Conservation (phyloP, 1,140 invertebrate genomes). For the Phthorimaea operculella region DNA sequence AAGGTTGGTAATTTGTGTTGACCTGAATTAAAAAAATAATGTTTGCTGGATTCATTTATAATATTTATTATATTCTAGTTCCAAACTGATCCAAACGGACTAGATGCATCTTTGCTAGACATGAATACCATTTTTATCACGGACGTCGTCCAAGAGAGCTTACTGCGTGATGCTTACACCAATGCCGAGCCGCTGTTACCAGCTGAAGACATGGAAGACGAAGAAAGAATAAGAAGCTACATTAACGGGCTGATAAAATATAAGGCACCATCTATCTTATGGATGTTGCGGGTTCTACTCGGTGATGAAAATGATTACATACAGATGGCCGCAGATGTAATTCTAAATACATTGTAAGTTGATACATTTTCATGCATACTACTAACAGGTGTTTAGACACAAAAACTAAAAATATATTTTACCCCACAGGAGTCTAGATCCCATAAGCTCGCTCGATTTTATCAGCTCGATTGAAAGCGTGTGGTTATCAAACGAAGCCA, state of each 20-base stretch:
- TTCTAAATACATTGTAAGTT: conserved; percentile 14
- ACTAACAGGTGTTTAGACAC: no score
- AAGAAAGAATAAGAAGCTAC: conserved; percentile 31
- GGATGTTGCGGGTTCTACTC: conserved; percentile 36
- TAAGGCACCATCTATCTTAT: conserved; percentile 45
- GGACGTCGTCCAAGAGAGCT: conserved; percentile 52
- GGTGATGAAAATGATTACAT: conserved; percentile 36
- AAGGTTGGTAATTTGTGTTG: conserved; percentile 19
- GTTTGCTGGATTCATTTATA: no score
- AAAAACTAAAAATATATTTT: not conserved
- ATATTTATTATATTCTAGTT: conserved; percentile 34
- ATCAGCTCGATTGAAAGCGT: not conserved
- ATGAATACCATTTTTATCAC: conserved; percentile 46
- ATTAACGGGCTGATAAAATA: conserved; percentile 31
- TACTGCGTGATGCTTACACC: conserved; percentile 34
- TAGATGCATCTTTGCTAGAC: conserved; percentile 33
- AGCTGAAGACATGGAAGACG: conserved; percentile 26
- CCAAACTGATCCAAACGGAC: conserved; percentile 21
- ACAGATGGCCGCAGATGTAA: conserved; percentile 24
- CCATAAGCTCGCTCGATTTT: not conserved
- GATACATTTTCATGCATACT: no score
- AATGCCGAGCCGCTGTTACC: conserved; percentile 22
- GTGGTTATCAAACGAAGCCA: not conserved
- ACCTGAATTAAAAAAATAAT: not conserved
- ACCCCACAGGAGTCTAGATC: not conserved